Evolutionary conservation across 2,113 vertebrate species (phyloP).

Genomic region (Salvelinus namaycush): DNA sequence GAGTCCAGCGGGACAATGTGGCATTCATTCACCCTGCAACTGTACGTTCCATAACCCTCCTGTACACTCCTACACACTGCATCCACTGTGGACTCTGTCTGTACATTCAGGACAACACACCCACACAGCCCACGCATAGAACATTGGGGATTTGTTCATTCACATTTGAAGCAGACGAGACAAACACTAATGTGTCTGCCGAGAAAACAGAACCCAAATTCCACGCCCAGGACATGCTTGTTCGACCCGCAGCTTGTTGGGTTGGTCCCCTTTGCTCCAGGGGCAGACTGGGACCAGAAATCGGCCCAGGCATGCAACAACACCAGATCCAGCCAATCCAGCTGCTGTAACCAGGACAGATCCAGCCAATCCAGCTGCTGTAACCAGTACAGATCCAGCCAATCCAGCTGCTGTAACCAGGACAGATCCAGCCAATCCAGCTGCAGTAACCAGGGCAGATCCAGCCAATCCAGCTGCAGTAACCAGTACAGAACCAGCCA

Average conservation of each 20-base stretch:
- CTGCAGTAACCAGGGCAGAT: no score
- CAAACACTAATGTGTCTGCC: neutral
- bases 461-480: no score
- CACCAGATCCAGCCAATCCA: no score
- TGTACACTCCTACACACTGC: neutral
- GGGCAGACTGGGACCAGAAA: no score
- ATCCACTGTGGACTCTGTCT: neutral
- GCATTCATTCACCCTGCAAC: neutral
- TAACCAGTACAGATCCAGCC: no score
- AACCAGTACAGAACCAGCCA: no score
- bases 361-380: no score
- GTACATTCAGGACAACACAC: neutral
- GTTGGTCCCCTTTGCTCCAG: neutral
- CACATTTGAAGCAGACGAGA: conserved; percentile 11
- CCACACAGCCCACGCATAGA: neutral
- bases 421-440: no score
- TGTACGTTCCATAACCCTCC: neutral
- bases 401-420: no score
- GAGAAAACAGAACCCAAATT: neutral
- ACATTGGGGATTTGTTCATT: neutral
- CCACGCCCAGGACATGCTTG: neutral
- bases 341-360: no score
- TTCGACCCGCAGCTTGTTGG: conserved; percentile 24
- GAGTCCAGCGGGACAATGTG: neutral
- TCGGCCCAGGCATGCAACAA: neutral